phyloP scores from a whole-genome alignment of 2,113 vertebrate genomes.

The Gracilinanus agilis region DNA sequence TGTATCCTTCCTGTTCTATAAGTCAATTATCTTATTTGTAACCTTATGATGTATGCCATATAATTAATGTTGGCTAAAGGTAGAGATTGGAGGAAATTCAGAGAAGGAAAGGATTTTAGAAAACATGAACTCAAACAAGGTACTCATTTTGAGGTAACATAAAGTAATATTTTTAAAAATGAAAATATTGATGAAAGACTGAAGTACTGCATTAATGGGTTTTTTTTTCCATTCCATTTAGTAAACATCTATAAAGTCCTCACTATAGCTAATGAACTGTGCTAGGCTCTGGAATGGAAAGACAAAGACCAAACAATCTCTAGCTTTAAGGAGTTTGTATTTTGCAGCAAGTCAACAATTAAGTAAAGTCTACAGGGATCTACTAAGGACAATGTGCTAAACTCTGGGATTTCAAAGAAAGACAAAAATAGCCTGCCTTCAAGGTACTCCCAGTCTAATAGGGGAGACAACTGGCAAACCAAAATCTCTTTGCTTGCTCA shows the following conservation, averaged over 20 bases:
- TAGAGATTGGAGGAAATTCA: neutral
- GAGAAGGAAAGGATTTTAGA: neutral
- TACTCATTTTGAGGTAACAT: neutral
- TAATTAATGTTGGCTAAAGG: neutral
- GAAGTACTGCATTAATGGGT: neutral
- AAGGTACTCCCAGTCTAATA: neutral
- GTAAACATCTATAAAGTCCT: neutral
- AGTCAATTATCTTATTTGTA: neutral
- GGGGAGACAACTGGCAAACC: neutral
- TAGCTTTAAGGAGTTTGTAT: neutral
- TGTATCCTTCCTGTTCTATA: neutral
- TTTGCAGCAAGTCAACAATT: neutral
- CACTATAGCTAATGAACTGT: neutral
- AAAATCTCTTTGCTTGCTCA: neutral
- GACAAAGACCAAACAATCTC: neutral
- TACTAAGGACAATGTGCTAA: neutral
- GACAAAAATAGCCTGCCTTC: neutral
- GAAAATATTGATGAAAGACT: neutral
- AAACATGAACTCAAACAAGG: neutral
- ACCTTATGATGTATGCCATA: neutral
- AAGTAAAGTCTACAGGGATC: neutral
- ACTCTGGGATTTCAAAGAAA: neutral
- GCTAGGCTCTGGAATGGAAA: neutral
- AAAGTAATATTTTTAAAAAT: neutral
- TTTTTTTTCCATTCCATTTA: neutral